Base-by-base conservation (phyloP, 2,888 invertebrate species). In the Tridacna crocea region DNA sequence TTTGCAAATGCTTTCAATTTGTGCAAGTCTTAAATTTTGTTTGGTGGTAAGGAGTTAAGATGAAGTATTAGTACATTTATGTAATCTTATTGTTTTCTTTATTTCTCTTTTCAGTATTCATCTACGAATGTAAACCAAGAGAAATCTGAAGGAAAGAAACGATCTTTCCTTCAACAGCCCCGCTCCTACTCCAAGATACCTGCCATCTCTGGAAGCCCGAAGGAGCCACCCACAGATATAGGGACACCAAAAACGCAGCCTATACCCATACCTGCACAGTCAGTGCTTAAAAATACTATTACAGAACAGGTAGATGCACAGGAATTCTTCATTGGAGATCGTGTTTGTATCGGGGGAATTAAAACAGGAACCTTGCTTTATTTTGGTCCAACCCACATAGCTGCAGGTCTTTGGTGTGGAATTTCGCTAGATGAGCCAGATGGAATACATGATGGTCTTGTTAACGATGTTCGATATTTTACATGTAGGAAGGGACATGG, bases 401-500 rank as follows among this genome's bases (percentile, higher is more conserved):
- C 96, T 58, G 94, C 94, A 17, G 96, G 96, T 4, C 83, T 95
- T 26, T 96, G 96, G 96, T 96, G 96, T 93, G 96, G 96, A 13
- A 95, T 96, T 68, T 96, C 96, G 93, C 93, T 96, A 76, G 94
- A 95, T 77, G 95, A 95, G 66, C 94, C 95, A 10, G 95, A 95
- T 81, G 96, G 96, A 26, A 96, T 96, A 89, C 96, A 96, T 94
- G 96, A 96, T 94, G 96, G 96, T 65, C 93, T 95, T 63, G 95
- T 96, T 17, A 94, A 95, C 82, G 96, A 96, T 17, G 95, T 96
- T 65, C 95, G 95, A 22, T 96, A 96, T 93, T 96, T 96, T 93
- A 94, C 94, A 17, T 96, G 96, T 92, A 93, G 95, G 27, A 95
- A 95, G 11, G 94, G 95, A 68, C 95, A 96, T 91, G 96, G 96